Base-by-base conservation (phyloP, 1,140 invertebrate genomes). In the Papilio polyxenes region DNA sequence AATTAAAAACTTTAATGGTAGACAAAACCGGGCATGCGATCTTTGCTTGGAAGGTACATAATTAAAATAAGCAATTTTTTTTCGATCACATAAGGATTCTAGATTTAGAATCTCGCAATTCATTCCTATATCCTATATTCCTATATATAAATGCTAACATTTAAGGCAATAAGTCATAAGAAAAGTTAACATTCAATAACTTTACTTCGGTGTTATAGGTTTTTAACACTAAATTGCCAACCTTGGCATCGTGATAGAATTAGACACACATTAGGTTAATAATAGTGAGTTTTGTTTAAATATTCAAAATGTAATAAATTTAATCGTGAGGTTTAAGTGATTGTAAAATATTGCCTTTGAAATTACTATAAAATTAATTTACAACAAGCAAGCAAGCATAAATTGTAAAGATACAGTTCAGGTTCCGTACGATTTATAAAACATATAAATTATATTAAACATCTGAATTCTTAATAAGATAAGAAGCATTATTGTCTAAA, bases 321-420 rank as follows among this genome's bases (percentile, higher is more conserved):
- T 65, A 65, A 65, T 65, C 10, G 62, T 31, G 62, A 11, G 23
- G 20, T 65, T 31, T 65, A 65, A 65, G 62, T 65, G 62, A 65
- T 65, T 65, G 31, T 65, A 65, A 65, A 65, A 40, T 65, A 62
- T 62, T 17, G 37, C 59, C 56, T 62, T 62, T 62, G 59, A 79
- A 62, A 51, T 62, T 44, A 65, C 56, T 65, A 48, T 5, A 4
- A 48, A 80, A 80, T 69, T 80, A 80, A 80, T 69, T 69, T 37
- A 72, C 65, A 40, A 37, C 13, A 72, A 69, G 10, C 20, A 23
- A 23, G 23, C 62, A 31, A 31, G 62, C 62, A 31, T 17, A 65
- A 65, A 65, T 31, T 13, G 62, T 65, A 37, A 65, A 23, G n/a
- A n/a, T 1, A 65, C 11, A 13, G 62, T 10, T 6, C 31, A 65